A percentile compares a stretch with the other conserved stretches of the same genome.
Evolutionary conservation across 1,140 invertebrate species (phyloP).

Genomic region (Laupala kohalensis): DNA sequence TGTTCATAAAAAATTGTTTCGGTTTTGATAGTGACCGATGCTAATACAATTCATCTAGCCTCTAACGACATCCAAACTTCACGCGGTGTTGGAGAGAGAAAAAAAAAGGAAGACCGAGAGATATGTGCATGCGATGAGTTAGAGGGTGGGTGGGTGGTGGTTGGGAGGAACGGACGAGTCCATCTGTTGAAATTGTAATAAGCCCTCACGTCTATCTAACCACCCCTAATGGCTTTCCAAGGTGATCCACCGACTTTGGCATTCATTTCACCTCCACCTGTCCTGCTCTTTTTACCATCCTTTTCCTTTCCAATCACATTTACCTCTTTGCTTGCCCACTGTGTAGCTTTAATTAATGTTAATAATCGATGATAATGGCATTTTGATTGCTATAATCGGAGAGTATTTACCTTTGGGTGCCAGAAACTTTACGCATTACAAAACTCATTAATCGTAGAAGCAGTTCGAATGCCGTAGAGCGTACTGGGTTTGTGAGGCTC

Average conservation of each 20-base stretch:
- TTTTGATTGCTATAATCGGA: background rate
- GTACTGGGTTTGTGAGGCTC: too few relatives aligned
- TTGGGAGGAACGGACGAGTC: background rate
- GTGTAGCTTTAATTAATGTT: background rate
- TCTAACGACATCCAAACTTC: too few relatives aligned
- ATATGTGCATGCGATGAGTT: too few relatives aligned
- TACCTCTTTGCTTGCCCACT: background rate
- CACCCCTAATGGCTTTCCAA: background rate
- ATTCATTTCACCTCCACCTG: too few relatives aligned
- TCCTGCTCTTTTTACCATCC: background rate
- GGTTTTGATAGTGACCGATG: too few relatives aligned
- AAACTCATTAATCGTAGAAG: background rate
- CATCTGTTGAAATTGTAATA: background rate
- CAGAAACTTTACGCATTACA: background rate
- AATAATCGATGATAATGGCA: background rate
- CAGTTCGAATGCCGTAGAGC: too few relatives aligned
- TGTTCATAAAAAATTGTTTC: too few relatives aligned
- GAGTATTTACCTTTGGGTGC: background rate
- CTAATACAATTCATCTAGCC: too few relatives aligned
- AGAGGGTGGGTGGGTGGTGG: background rate
- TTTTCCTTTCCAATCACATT: background rate
- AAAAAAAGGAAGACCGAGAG: too few relatives aligned
- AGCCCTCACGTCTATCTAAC: background rate
- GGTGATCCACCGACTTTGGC: background rate
- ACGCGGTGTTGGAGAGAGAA: too few relatives aligned